These are phyloP conservation scores for Limonius californicus DNA, from an alignment of 1,140 invertebrate genomes.

Conservation along the genomic window DNA sequence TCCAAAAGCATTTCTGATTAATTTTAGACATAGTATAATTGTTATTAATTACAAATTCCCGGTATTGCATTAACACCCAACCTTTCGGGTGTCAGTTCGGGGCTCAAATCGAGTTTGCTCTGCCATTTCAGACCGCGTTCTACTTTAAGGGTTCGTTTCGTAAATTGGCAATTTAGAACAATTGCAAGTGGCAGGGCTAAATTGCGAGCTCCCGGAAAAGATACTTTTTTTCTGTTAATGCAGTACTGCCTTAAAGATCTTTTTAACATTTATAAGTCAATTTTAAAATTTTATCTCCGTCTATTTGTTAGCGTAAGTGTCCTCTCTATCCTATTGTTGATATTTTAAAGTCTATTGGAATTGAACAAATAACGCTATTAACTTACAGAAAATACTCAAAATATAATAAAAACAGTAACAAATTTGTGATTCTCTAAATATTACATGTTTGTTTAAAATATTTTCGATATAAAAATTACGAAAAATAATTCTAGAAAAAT, in stretches of 20 bases:
- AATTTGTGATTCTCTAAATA: slow-evolving; percentile 13
- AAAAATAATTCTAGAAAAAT: background rate
- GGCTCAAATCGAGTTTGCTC: too few species aligned
- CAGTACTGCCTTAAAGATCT: slow-evolving; percentile 2
- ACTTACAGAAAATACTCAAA: slow-evolving; percentile 1
- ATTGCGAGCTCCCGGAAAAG: too few species aligned
- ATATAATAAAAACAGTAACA: slow-evolving; percentile 6
- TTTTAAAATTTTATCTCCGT: slow-evolving; percentile 42
- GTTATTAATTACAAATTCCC: background rate
- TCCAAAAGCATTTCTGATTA: slow-evolving; percentile 1
- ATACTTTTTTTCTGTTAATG: background rate
- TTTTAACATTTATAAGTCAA: slow-evolving; percentile 37
- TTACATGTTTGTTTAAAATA: slow-evolving; percentile 33
- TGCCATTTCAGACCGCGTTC: too few species aligned
- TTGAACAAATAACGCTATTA: slow-evolving; percentile 20
- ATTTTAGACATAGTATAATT: background rate
- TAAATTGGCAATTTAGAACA: too few species aligned
- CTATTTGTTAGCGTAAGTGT: slow-evolving; percentile 37
- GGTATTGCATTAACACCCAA: background rate
- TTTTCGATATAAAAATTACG: slow-evolving; percentile 24
- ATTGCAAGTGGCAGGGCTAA: too few species aligned
- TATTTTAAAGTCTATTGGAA: slow-evolving; percentile 45
- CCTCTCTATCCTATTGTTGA: slow-evolving; percentile 44
- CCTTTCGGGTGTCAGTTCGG: too few species aligned
- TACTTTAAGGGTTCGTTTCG: too few species aligned